Evolutionary conservation across 2,797 vertebrate species (phyloP).

Genomic region (Acanthopagrus latus): DNA sequence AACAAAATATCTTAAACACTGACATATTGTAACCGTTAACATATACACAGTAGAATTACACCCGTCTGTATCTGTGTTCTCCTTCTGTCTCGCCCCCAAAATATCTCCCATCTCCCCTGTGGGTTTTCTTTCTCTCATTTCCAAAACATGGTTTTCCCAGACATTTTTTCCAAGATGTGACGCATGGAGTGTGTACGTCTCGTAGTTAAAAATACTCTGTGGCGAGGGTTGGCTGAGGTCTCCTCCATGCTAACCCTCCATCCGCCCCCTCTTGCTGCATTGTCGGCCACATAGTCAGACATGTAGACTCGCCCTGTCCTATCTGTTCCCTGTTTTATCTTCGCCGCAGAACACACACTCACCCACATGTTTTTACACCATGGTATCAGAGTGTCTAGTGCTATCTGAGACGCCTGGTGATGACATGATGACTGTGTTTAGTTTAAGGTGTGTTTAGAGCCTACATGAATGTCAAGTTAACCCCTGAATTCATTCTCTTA

Average conservation of each 20-base stretch:
- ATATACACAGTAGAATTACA: slow-evolving; percentile 9
- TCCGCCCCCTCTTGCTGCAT: slow-evolving; percentile 2
- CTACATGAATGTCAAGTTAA: neutral
- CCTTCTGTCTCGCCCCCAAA: slow-evolving; percentile 56
- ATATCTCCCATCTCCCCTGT: slow-evolving; percentile 50
- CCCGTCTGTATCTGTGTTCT: slow-evolving; percentile 28
- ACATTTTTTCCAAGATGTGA: slow-evolving; percentile 82
- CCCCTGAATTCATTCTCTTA: no score
- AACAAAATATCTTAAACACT: slow-evolving; percentile 3
- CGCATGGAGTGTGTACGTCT: slow-evolving; percentile 71
- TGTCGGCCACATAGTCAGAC: slow-evolving; percentile 51
- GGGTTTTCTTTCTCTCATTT: slow-evolving; percentile 43
- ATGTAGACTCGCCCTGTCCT: slow-evolving; percentile 19
- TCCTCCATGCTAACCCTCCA: slow-evolving; percentile 30
- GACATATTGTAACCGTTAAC: neutral
- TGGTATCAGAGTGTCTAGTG: slow-evolving; percentile 29
- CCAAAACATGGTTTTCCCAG: slow-evolving; percentile 80
- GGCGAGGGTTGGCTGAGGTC: slow-evolving; percentile 64
- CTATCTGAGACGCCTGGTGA: slow-evolving; percentile 16
- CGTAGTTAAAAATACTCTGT: slow-evolving; percentile 75
- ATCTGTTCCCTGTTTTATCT: slow-evolving; percentile 35
- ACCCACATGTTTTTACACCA: slow-evolving; percentile 45
- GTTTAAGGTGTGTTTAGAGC: slow-evolving; percentile 8
- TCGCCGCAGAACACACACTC: slow-evolving; percentile 33
- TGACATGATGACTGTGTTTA: slow-evolving; percentile 12